Conservation (phyloP, 1,140 invertebrate genomes). For the Nymphalis io region DNA sequence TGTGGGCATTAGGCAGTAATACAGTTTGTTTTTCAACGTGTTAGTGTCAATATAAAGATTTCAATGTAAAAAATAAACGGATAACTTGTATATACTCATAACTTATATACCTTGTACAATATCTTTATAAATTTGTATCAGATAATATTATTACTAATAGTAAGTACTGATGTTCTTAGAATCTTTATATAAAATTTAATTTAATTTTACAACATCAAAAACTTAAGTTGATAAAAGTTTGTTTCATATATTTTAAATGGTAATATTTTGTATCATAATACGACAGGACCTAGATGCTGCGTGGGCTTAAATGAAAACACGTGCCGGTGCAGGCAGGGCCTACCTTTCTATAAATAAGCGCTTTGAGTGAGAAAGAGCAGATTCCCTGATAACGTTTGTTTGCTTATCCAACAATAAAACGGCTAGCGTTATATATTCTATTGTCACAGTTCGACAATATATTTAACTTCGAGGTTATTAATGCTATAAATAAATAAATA, state of each 20-base stretch:
- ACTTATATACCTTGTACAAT: no score
- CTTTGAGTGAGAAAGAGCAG: slow-evolving; percentile 44
- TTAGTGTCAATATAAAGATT: not conserved
- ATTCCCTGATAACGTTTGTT: slow-evolving; percentile 35
- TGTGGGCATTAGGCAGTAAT: no score
- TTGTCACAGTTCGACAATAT: not conserved
- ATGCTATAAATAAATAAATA: no score
- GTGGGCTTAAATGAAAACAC: slow-evolving; percentile 46
- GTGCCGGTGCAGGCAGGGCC: slow-evolving; percentile 44
- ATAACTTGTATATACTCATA: not conserved
- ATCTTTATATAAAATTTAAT: no score
- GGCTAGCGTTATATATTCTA: not conserved
- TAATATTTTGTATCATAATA: slow-evolving; percentile 12
- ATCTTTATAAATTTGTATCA: no score
- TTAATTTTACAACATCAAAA: no score
- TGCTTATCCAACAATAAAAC: slow-evolving; percentile 31
- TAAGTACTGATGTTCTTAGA: no score
- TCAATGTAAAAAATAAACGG: not conserved
- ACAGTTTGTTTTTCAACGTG: no score
- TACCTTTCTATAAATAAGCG: slow-evolving; percentile 51
- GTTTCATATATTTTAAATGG: not conserved
- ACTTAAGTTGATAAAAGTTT: not conserved
- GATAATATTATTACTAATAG: no score
- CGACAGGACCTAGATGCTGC: slow-evolving; percentile 18
- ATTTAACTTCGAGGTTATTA: no score